Percentiles rank a stretch among this genome's conserved stretches.
phyloP scores from a whole-genome alignment of 2,888 invertebrate genomes.

The Lithophane socia region DNA sequence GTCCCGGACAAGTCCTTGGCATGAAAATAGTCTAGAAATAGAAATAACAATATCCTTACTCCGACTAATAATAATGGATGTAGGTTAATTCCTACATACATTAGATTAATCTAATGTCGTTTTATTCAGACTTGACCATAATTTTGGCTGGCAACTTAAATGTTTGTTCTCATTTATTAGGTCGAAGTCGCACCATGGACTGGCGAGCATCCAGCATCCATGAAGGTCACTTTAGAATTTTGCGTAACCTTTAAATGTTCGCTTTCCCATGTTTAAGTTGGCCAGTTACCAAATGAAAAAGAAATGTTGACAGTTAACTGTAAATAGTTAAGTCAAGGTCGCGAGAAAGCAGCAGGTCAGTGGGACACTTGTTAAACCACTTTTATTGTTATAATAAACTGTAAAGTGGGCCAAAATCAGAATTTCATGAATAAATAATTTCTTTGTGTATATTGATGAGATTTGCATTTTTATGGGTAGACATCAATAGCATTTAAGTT shows the following conservation, averaged over 20 bases:
- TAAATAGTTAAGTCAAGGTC: slow-evolving; percentile 68
- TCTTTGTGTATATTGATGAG: slow-evolving; percentile 34
- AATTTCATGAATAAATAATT: slow-evolving; percentile 57
- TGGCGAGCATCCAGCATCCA: slow-evolving; percentile 73
- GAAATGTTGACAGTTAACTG: slow-evolving; percentile 59
- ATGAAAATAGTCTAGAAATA: not conserved
- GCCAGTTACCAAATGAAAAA: slow-evolving; percentile 69
- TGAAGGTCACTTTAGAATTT: slow-evolving; percentile 66
- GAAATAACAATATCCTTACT: slow-evolving; percentile 24
- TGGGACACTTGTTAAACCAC: slow-evolving; percentile 61
- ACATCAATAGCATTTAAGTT: not conserved
- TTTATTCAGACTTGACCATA: slow-evolving; percentile 45
- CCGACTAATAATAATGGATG: not conserved
- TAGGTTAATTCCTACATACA: slow-evolving; percentile 22
- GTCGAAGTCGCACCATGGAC: slow-evolving; percentile 72
- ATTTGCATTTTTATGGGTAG: slow-evolving; percentile 39
- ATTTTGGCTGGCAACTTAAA: slow-evolving; percentile 57
- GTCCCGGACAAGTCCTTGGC: not conserved
- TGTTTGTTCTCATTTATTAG: slow-evolving; percentile 59
- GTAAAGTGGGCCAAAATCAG: slow-evolving; percentile 57
- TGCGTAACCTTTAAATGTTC: slow-evolving; percentile 59
- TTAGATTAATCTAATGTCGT: slow-evolving; percentile 14
- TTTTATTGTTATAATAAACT: slow-evolving; percentile 52
- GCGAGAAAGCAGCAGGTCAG: slow-evolving; percentile 68
- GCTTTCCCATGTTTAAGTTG: slow-evolving; percentile 66